These are phyloP conservation scores for Leuciscus waleckii DNA, from an alignment of 2,797 vertebrate species.

Conservation along the genomic window DNA sequence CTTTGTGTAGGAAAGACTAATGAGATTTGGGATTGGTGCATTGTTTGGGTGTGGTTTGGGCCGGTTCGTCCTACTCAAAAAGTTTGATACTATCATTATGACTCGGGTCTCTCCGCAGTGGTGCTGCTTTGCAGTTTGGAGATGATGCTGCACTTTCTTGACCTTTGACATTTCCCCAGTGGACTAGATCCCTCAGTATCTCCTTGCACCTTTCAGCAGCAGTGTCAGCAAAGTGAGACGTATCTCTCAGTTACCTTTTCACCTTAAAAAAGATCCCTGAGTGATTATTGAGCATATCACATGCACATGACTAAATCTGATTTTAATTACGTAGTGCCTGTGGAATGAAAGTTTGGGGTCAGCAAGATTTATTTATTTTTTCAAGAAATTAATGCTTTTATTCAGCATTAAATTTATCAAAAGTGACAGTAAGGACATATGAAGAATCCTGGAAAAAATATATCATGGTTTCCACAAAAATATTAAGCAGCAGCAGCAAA, in stretches of 20 bases:
- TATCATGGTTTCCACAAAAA: neutral
- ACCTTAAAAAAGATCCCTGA: conserved; percentile 51
- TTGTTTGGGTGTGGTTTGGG: conserved; percentile 36
- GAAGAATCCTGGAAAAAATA: neutral
- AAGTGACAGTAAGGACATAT: neutral
- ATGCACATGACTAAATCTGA: conserved; percentile 20
- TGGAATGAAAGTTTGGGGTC: neutral
- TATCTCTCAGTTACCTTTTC: conserved; percentile 59
- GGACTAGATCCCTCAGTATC: conserved; percentile 26
- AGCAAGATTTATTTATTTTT: neutral
- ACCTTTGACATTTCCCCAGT: conserved; percentile 56
- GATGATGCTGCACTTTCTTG: conserved; percentile 50
- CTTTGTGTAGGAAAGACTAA: neutral
- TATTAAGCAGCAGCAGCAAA: no score
- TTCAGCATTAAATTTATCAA: neutral
- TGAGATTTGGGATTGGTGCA: conserved; percentile 41
- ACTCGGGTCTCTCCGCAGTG: conserved; percentile 7
- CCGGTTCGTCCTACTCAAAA: neutral
- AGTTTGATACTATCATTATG: neutral
- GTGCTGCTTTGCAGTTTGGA: conserved; percentile 13
- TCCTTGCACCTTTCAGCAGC: neutral
- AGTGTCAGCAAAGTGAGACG: conserved; percentile 44
- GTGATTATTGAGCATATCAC: conserved; percentile 24
- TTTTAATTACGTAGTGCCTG: conserved; percentile 20
- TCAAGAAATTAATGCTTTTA: neutral